Evolutionary conservation across 1,140 invertebrate species (phyloP).

Genomic region (Drosophila busckii): DNA sequence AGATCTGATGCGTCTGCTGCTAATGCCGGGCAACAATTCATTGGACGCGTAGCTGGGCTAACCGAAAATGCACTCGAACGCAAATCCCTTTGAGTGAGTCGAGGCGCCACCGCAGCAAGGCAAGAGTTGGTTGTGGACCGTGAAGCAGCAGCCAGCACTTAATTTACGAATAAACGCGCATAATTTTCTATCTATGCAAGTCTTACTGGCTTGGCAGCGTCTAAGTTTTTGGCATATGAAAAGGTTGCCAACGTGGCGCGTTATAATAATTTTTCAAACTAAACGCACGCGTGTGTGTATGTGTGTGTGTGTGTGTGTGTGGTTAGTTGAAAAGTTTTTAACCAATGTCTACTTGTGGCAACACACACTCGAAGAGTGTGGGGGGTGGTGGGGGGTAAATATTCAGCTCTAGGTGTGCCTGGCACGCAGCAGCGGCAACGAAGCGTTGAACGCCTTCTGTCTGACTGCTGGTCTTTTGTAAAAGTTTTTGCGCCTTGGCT

Average conservation of each 20-base stretch:
- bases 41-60: not conserved
- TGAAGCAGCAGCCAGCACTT: constrained; percentile 69
- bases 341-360: constrained; percentile 71
- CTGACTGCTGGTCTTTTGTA: constrained; percentile 73
- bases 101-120: constrained; percentile 33
- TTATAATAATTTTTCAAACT: constrained; percentile 74
- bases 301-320: constrained; percentile 16
- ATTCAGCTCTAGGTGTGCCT: constrained; percentile 66
- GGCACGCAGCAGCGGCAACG: constrained; percentile 49
- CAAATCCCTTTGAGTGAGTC: constrained; percentile 43
- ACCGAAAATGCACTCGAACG: constrained; percentile 38
- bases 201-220: constrained; percentile 20
- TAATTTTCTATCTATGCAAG: constrained; percentile 72
- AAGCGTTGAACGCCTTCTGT: constrained; percentile 42
- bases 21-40: constrained; percentile 4
- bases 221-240: constrained; percentile 75
- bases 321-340: constrained; percentile 71
- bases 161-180: constrained; percentile 76
- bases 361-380: not conserved
- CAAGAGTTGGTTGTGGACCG: constrained; percentile 24
- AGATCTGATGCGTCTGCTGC: constrained; percentile 33
- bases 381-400: not conserved
- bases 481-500: constrained; percentile 52
- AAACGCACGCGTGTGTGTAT: constrained; percentile 27
- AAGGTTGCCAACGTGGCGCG: constrained; percentile 74